A percentile compares a stretch with the other conserved stretches of the same genome.
Evolutionary conservation across 2,113 vertebrate species (phyloP).

Genomic region (Serilophus lunatus): DNA sequence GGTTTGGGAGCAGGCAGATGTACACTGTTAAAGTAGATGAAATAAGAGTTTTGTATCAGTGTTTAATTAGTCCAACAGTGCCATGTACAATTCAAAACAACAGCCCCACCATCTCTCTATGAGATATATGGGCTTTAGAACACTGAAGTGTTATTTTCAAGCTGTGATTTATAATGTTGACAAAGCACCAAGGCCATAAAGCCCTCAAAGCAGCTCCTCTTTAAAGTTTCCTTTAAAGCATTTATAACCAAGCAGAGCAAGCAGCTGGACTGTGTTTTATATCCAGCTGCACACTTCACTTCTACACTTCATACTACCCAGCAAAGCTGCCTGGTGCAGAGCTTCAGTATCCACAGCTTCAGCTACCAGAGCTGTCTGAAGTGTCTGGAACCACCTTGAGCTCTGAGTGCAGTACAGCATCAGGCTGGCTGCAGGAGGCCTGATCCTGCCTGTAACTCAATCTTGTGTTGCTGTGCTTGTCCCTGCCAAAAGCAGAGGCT

Average conservation of each 20-base stretch:
- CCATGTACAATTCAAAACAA: neutral
- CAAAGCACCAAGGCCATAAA: neutral
- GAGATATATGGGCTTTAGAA: neutral
- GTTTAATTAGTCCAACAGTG: neutral
- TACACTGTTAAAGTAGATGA: neutral
- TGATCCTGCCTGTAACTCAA: neutral
- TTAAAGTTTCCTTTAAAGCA: neutral
- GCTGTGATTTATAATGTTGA: neutral
- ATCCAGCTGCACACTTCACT: neutral
- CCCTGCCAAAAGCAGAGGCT: neutral
- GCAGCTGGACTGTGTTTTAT: neutral
- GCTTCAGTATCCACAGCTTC: neutral
- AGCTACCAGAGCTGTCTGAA: neutral
- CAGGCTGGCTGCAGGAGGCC: neutral
- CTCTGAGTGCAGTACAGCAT: accelerated
- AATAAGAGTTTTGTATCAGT: neutral
- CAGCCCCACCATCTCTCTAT: neutral
- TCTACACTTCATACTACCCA: no score
- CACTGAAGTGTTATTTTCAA: neutral
- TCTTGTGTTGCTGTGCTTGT: neutral
- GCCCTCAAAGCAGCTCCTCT: neutral
- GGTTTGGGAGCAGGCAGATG: neutral
- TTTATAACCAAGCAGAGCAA: neutral
- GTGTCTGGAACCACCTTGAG: neutral
- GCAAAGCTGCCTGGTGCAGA: neutral